A percentile compares a stretch with the other conserved stretches of the same genome.
Evolutionary conservation across 2,797 vertebrate genomes (phyloP).

Genomic region (Holocentrus rufus): DNA sequence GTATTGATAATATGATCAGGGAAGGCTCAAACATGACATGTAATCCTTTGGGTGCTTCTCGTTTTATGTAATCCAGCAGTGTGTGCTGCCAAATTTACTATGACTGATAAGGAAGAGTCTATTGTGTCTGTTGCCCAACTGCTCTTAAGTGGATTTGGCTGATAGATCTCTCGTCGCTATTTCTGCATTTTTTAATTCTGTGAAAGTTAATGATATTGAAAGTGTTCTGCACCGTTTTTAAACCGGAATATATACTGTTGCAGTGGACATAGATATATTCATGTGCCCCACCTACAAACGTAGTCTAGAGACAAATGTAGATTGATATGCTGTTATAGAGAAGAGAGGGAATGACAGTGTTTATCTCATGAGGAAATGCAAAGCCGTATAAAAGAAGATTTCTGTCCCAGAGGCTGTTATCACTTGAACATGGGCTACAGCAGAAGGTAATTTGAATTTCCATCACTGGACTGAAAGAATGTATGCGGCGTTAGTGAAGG

Average conservation of each 20-base stretch:
- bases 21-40: neutral
- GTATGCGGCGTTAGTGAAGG: constrained; percentile 19
- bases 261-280: constrained; percentile 31
- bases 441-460: constrained; percentile 4
- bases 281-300: constrained; percentile 67
- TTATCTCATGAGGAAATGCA: constrained; percentile 4
- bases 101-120: constrained; percentile 68
- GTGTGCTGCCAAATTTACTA: constrained; percentile 49
- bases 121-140: constrained; percentile 69
- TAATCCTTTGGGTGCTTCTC: neutral
- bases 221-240: neutral
- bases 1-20: neutral
- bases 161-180: constrained; percentile 13
- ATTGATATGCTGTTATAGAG: neutral
- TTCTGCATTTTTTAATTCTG: neutral
- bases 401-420: neutral
- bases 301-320: constrained; percentile 30
- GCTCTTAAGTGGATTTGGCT: constrained; percentile 41
- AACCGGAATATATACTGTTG: constrained; percentile 2
- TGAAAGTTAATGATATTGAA: neutral
- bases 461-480: neutral
- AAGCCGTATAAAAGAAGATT: neutral
- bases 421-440: neutral
- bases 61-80: constrained; percentile 38
- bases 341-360: neutral